Evolutionary conservation across 2,797 vertebrate genomes (phyloP).

Genomic region (Acestrorhynchus altus): DNA sequence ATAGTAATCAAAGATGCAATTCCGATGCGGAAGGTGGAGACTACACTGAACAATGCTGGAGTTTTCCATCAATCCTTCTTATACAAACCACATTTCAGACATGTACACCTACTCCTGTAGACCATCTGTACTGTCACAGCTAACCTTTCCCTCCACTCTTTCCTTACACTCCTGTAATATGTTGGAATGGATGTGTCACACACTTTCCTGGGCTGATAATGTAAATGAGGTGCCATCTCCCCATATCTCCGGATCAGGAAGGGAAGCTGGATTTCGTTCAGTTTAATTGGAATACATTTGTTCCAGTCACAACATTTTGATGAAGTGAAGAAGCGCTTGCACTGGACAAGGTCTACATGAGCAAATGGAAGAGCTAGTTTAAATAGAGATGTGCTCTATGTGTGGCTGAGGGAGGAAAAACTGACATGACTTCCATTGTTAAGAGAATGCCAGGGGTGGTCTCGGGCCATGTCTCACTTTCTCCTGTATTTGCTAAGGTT

Average conservation of each 20-base stretch:
- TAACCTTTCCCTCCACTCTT: no score
- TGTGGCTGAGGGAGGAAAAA: not conserved
- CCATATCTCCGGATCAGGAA: not conserved
- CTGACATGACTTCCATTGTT: not conserved
- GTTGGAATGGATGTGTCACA: not conserved
- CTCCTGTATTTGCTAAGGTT: not conserved
- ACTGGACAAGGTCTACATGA: not conserved
- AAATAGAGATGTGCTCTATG: not conserved
- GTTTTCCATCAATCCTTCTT: not conserved
- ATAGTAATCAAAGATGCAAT: not conserved
- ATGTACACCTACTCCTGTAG: not conserved
- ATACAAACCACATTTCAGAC: not conserved
- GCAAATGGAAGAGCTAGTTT: not conserved
- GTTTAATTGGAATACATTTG: constrained; percentile 4
- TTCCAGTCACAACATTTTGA: not conserved
- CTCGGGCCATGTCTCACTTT: not conserved
- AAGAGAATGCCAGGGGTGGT: not conserved
- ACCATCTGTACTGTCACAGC: no score
- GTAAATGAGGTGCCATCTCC: not conserved
- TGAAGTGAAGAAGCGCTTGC: not conserved
- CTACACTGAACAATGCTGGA: no score
- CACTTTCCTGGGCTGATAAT: not conserved
- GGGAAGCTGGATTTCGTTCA: not conserved
- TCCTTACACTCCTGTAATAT: not conserved
- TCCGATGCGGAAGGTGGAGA: no score